Evolutionary conservation across 2,888 invertebrate genomes (phyloP), one percentile per base, ranked within the genome.

Genomic region (Andrena trimmerana): DNA sequence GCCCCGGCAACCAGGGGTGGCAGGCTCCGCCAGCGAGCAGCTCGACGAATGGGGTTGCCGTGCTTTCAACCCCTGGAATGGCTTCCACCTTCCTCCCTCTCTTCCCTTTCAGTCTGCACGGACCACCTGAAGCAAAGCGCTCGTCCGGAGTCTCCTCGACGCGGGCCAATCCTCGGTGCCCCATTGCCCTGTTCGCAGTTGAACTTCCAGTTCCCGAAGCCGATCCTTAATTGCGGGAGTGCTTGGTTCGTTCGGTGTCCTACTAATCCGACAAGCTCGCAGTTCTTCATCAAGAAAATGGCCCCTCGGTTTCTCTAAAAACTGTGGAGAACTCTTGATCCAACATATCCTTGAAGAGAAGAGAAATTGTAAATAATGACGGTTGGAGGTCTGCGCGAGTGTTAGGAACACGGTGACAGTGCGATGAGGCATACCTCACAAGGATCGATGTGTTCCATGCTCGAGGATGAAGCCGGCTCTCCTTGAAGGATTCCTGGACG

Each of bases 41-140:
- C 89, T 90, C 92, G 92, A 90, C 92, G 90, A 90, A 89, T 88
- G 68, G 80, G 86, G 67, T 83, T 78, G 75, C 84, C 80, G 68
- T 77, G 77, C 79, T 86, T 88, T 85, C 80, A 82, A 85, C 88
- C 86, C 86, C 81, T 77, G 59, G 85, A 82, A 91, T 90, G 90
- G 91, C 88, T 88, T 84, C 91, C 88, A 81, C 86, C 78, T 85
- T 86, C 72, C 82, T 68, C 66, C 77, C 79, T 76, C 78, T 82
- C 82, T 83, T 84, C 63, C 75, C 78, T 86, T 85, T 84, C 89
- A 90, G 90, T 90, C 57, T 81, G 81, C 79, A 75, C 72, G 79
- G 79, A 78, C 84, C 90, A 90, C 81, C 89, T 86, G 87, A 86
- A 85, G 84, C 71, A 79, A 65, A 67, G 24, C 60, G 62, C 42